Evolutionary conservation across 1,140 invertebrate species (phyloP), one percentile per base, ranked within the genome.

Genomic region (Aplysia californica): DNA sequence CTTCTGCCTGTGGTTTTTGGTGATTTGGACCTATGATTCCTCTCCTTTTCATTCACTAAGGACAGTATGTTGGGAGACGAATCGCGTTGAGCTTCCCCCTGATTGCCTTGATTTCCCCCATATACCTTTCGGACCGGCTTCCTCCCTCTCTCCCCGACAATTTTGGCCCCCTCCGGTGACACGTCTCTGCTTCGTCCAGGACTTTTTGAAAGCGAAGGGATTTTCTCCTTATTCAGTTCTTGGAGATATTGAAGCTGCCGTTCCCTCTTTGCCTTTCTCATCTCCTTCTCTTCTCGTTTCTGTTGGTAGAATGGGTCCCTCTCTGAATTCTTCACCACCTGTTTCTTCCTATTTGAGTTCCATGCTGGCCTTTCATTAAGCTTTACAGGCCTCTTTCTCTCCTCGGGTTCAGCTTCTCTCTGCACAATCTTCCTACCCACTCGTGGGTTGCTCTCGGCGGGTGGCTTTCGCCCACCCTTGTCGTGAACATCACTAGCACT

Each of bases 231-330:
- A 70, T 88, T 88, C 21, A 83, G 82, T 44, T 88, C 85, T 41
- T 85, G 83, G 72, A 86, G 76, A 26, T 82, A 80, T 71, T 83
- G 41, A 6, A 87, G 70, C 65, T 87, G 64, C 39, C 82, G 76
- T 59, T 85, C 84, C 41, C 86, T 66, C 58, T 82, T 79, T 21
- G 75, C 44, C 55, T 81, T 75, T n/a, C 85, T 77, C 23, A 75
- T 72, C 67, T 86, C 82, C 65, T 81, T 80, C 59, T 81, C 76
- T 41, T 84, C 66, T 36, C 75, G 79, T 67, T 84, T 87, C 74
- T 85, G 66, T 39, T 81, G 67, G 75, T 83, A 87, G 76, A 84
- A 82, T 35, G 85, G 86, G 80, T 90, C 89, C 76, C 80, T 85
- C 76, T 88, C 84, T 0, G 89, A 89, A 59, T 89, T 86, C 31